These are phyloP conservation scores for Drosophila neotestacea DNA, from an alignment of 2,888 invertebrate species.

Conservation along the genomic window DNA sequence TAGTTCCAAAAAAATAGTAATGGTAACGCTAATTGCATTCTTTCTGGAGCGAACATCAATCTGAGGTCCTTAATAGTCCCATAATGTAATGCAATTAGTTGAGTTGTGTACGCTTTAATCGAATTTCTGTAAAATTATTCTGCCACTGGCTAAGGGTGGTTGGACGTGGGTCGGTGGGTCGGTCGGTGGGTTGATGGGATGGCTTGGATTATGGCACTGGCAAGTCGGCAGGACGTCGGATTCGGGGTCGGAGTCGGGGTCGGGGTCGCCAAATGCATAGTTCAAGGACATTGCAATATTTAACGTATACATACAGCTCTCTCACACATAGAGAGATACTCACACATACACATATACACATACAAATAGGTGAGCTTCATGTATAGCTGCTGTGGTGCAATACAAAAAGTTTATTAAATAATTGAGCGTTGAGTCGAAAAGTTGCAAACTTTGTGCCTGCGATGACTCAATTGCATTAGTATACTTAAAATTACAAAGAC, in stretches of 20 bases:
- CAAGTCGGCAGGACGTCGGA: conserved; percentile 13
- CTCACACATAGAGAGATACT: conserved; percentile 9
- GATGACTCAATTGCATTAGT: conserved; percentile 1
- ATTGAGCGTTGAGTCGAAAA: conserved; percentile 46
- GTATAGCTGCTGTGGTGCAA: conserved; percentile 48
- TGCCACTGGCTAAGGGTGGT: conserved; percentile 43
- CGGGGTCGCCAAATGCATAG: conserved; percentile 75
- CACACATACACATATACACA: neutral
- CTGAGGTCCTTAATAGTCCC: conserved; percentile 57
- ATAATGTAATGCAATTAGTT: conserved; percentile 73
- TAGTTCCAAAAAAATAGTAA: conserved; percentile 33
- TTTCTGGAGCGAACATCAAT: conserved; percentile 45
- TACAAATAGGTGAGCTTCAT: conserved; percentile 23
- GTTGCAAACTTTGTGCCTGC: conserved; percentile 35
- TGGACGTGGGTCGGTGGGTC: conserved; percentile 16
- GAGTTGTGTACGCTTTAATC: conserved; percentile 60
- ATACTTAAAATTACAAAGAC: neutral
- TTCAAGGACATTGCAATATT: conserved; percentile 82
- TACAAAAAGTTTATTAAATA: conserved; percentile 71
- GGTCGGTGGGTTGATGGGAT: conserved; percentile 10
- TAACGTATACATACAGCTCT: conserved; percentile 67
- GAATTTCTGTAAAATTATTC: conserved; percentile 71
- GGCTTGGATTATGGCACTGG: conserved; percentile 26
- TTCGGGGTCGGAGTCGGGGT: neutral
- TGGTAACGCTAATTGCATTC: conserved; percentile 61